These are phyloP conservation scores for Heliconius hermathena DNA, from an alignment of 1,140 invertebrate species.

Conservation along the genomic window DNA sequence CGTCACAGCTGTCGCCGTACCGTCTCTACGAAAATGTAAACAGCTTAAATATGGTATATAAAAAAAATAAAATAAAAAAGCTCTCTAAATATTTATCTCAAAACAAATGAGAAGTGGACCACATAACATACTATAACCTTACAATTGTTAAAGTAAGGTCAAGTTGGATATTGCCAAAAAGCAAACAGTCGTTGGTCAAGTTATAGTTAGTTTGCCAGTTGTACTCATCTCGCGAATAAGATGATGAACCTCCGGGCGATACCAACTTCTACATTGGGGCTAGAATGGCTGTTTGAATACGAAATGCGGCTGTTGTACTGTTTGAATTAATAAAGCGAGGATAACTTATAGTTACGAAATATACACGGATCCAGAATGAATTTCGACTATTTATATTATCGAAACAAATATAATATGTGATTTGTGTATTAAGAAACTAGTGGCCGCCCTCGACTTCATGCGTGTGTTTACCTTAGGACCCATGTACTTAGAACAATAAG, in stretches of 20 bases:
- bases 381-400: not conserved
- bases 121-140: conserved; percentile 30
- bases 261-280: conserved; percentile 44
- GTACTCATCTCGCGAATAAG: conserved; percentile 48
- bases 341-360: conserved; percentile 23
- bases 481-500: too few relatives aligned
- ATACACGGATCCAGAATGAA: not conserved
- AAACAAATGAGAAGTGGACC: conserved; percentile 26
- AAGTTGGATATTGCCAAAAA: conserved; percentile 52
- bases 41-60: not conserved
- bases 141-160: conserved; percentile 41
- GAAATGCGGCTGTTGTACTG: conserved; percentile 33
- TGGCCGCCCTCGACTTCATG: not conserved
- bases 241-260: conserved; percentile 46
- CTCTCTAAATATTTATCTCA: conserved; percentile 10
- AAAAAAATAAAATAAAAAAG: too few relatives aligned
- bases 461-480: too few relatives aligned
- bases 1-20: not conserved
- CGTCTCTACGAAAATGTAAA: not conserved
- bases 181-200: conserved; percentile 58
- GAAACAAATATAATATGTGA: not conserved
- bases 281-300: conserved; percentile 43
- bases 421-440: not conserved
- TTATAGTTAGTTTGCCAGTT: conserved; percentile 58
- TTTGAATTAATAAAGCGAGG: conserved; percentile 32